Percentiles rank a stretch among this genome's conserved stretches.
These are phyloP conservation scores for Nerophis lumbriciformis DNA, from an alignment of 2,113 vertebrate genomes.

Conservation along the genomic window DNA sequence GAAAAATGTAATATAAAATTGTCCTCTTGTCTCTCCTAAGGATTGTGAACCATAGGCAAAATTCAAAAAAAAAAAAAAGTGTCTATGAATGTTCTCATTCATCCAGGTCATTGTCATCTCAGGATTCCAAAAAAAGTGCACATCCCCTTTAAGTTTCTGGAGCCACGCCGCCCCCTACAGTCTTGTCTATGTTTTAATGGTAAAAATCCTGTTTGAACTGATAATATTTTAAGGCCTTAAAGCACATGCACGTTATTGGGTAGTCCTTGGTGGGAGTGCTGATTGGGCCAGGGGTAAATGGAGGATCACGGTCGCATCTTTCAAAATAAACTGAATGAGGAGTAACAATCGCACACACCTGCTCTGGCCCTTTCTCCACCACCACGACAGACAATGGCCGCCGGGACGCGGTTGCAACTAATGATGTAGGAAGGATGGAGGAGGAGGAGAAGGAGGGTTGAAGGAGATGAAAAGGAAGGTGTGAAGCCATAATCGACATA, in stretches of 20 bases:
- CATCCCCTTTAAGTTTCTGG: too few relatives aligned
- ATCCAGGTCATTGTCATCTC: too few relatives aligned
- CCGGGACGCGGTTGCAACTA: neutral
- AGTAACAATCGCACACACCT: conserved; percentile 13
- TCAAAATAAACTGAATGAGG: conserved; percentile 21
- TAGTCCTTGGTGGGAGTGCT: conserved; percentile 41
- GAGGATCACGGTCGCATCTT: conserved; percentile 50
- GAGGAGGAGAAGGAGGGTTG: neutral
- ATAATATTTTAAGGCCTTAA: neutral
- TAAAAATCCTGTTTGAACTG: neutral
- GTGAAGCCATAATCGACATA: neutral
- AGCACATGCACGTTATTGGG: conserved; percentile 1
- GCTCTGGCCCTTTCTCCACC: conserved; percentile 8
- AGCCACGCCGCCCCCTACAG: too few relatives aligned
- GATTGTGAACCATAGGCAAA: too few relatives aligned
- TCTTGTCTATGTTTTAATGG: neutral
- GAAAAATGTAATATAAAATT: too few relatives aligned
- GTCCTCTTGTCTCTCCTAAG: too few relatives aligned
- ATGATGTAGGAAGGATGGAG: neutral
- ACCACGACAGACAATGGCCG: neutral
- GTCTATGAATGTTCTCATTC: too few relatives aligned
- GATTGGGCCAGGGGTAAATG: conserved; percentile 51
- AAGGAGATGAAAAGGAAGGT: neutral
- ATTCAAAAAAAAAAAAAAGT: too few relatives aligned
- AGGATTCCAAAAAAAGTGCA: too few relatives aligned